Percentiles rank a stretch among this genome's conserved stretches.
Evolutionary conservation across 2,113 vertebrate species (phyloP).

Genomic region (Scomber japonicus): DNA sequence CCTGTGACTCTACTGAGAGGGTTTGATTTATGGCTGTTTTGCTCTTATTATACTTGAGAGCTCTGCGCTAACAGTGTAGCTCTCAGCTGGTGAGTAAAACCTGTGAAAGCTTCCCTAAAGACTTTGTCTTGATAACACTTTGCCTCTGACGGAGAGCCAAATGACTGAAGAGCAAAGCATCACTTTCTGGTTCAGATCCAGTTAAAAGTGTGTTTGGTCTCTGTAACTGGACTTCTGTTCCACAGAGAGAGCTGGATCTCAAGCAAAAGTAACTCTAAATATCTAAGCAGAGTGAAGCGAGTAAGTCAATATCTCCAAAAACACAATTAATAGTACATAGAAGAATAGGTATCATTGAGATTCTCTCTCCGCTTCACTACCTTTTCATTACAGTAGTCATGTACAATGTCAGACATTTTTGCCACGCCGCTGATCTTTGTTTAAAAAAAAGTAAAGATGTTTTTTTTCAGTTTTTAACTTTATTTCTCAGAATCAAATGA

Average conservation of each 20-base stretch:
- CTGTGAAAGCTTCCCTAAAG: constrained; percentile 15
- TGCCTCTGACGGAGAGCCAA: constrained; percentile 27
- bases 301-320: too few relatives aligned
- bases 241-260: neutral
- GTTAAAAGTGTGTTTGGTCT: neutral
- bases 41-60: neutral
- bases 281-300: too few relatives aligned
- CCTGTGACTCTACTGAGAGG: neutral
- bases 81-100: constrained; percentile 20
- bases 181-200: neutral
- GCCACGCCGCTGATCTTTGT: too few relatives aligned
- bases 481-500: too few relatives aligned
- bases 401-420: too few relatives aligned
- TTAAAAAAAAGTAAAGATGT: too few relatives aligned
- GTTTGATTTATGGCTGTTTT: constrained; percentile 37
- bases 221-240: neutral
- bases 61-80: constrained; percentile 15
- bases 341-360: too few relatives aligned
- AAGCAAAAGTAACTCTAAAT: too few relatives aligned
- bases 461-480: too few relatives aligned
- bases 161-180: neutral
- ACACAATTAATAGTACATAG: too few relatives aligned
- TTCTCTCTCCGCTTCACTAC: too few relatives aligned
- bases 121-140: constrained; percentile 34
- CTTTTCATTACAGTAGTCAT: too few relatives aligned